Evolutionary conservation across 2,888 invertebrate species (phyloP), one percentile per base, ranked within the genome.

Genomic region (Plebejus anna): DNA sequence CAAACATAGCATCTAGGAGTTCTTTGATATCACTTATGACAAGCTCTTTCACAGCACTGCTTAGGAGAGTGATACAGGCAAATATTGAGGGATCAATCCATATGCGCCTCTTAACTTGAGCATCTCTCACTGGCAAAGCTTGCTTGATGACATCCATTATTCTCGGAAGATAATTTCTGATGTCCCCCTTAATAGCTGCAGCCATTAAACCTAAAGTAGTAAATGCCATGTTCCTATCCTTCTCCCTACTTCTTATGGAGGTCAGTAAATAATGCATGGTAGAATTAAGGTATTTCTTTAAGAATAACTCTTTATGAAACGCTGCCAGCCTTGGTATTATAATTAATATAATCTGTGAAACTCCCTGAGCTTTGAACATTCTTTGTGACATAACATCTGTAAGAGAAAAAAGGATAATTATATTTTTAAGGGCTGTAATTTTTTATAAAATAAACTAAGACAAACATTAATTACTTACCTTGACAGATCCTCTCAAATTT

Each of bases 271-370:
- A 97, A 80, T 94, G 94, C 90, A 99, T 96, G 0, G 97, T 96
- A 0, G 95, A 95, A 66, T 94, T 95, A 0, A 98, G 90, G 88
- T 98, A 96, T 81, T 96, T 96, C 77, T 95, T 94, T 0, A 97
- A 95, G 86, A 99, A 99, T 77, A 95, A 95, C 6, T 96, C 96
- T 78, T 96, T 96, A 86, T 98, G 97, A 84, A 99, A 98, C n/a
- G 99, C 98, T 6, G 98, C 99, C 76, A 99, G 90, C 80, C 99
- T 95, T 0, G 99, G 99, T 78, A 99, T 94, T 75, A 99, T 95
- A 61, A 96, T 96, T 77, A 99, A 95, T 16, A 99, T 89, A 0
- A 97, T 96, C 85, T 98, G 97, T 82, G 99, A 98, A 36, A 99
- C 97, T 86, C 97, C 96, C 5, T 95, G 93, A 75, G 96, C 97